Evolutionary conservation across 64 coral and sea anemone genomes (phyloP).

Genomic region (Actinia equina): DNA sequence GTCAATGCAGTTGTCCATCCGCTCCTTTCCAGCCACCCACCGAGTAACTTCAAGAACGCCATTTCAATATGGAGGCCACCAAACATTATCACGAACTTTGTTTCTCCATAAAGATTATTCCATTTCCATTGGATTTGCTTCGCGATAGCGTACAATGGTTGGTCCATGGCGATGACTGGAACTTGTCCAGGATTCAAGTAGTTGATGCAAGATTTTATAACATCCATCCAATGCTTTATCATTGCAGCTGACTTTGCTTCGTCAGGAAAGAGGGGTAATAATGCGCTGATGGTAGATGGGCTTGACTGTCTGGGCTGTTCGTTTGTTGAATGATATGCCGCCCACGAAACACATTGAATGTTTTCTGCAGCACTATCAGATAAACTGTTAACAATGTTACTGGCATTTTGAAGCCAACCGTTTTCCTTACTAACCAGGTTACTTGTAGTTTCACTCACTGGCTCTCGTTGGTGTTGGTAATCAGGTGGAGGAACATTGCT

Average conservation of each 20-base stretch:
- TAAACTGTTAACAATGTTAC: conserved; percentile 17
- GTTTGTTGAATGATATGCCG: conserved; percentile 17
- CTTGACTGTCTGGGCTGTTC: not conserved
- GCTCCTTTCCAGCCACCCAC: conserved; percentile 43
- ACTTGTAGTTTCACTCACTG: no score
- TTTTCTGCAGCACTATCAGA: not conserved
- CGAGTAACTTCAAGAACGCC: conserved; percentile 42
- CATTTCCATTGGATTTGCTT: conserved; percentile 45
- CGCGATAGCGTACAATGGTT: conserved; percentile 48
- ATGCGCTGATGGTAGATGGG: not conserved
- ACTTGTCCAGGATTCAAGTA: conserved; percentile 41
- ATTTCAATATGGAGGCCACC: conserved; percentile 45
- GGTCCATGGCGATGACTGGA: conserved; percentile 51
- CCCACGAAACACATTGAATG: no score
- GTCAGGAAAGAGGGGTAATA: conserved; percentile 29
- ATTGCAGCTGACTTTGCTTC: no score
- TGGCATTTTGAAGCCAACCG: conserved; percentile 12
- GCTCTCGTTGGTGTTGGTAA: no score
- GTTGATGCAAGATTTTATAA: not conserved
- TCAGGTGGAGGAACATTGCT: no score
- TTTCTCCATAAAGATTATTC: conserved; percentile 32
- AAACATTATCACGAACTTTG: conserved; percentile 26
- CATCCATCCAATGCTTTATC: no score
- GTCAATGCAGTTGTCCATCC: conserved; percentile 35
- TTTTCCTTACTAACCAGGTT: not conserved